Evolutionary conservation across 1,140 invertebrate genomes (phyloP).

Genomic region (Megalopta genalis): DNA sequence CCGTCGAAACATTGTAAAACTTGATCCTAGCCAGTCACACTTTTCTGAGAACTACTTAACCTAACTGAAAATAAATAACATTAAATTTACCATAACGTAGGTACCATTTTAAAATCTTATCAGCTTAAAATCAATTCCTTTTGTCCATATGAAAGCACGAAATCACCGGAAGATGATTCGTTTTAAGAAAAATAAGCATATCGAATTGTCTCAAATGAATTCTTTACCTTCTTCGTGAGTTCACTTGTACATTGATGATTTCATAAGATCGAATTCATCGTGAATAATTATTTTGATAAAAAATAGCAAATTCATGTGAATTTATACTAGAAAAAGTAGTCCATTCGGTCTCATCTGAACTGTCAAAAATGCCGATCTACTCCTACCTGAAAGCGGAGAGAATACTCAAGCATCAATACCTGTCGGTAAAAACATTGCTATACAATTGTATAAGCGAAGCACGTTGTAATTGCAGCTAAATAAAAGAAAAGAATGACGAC

Average conservation of each 20-base stretch:
- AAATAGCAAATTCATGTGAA: neutral
- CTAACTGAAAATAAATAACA: slow-evolving; percentile 8
- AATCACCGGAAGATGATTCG: neutral
- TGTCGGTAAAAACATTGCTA: neutral
- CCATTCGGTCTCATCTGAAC: neutral
- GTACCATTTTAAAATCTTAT: neutral
- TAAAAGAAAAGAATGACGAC: neutral
- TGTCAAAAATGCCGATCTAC: slow-evolving; percentile 31
- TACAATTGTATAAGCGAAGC: neutral
- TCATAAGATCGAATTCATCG: slow-evolving; percentile 22
- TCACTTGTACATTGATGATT: neutral
- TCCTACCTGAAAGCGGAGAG: neutral
- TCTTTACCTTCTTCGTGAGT: slow-evolving; percentile 25
- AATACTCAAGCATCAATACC: neutral
- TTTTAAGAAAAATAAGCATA: neutral
- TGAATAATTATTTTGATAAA: neutral
- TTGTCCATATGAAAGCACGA: neutral
- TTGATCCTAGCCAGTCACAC: neutral
- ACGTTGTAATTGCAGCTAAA: neutral
- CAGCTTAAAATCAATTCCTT: neutral
- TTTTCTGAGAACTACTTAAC: slow-evolving; percentile 29
- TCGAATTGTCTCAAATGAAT: neutral
- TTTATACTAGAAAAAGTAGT: neutral
- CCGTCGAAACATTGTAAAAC: slow-evolving; percentile 72
- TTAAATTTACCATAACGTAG: neutral